Evolutionary conservation across 2,888 invertebrate species (phyloP).

Genomic region (Orthosia gothica): DNA sequence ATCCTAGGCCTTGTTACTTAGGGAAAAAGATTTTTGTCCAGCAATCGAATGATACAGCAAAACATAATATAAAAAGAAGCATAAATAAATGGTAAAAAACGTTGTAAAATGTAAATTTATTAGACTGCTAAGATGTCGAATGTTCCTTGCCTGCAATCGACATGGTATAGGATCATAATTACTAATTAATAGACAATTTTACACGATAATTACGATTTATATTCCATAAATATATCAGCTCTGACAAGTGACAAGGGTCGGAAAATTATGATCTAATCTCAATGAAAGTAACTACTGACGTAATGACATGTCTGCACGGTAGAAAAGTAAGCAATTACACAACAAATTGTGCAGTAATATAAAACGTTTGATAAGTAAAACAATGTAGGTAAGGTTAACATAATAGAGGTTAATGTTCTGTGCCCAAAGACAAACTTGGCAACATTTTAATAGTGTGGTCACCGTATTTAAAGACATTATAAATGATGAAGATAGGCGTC

Average conservation of each 20-base stretch:
- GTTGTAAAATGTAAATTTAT: too few relatives aligned
- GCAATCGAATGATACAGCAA: background rate
- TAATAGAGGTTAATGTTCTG: constrained; percentile 22
- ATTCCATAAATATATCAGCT: constrained; percentile 18
- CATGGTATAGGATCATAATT: constrained; percentile 2
- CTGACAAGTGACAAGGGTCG: constrained; percentile 20
- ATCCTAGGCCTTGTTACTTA: too few relatives aligned
- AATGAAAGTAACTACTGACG: background rate
- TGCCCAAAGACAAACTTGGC: constrained; percentile 13
- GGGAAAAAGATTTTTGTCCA: background rate
- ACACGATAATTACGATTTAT: constrained; percentile 19
- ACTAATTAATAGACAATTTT: constrained; percentile 8
- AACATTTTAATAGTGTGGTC: constrained; percentile 18
- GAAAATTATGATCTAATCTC: constrained; percentile 21
- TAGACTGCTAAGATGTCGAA: background rate
- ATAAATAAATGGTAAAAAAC: background rate
- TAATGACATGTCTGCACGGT: constrained; percentile 5
- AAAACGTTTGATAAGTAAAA: constrained; percentile 26
- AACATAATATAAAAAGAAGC: background rate
- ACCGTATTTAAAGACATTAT: background rate
- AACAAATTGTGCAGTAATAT: background rate
- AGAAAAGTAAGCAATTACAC: constrained; percentile 30
- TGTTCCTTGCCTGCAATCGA: constrained; percentile 6
- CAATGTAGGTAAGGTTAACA: constrained; percentile 1
- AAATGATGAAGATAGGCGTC: background rate